Percentiles rank a stretch among this genome's conserved stretches.
phyloP scores from a whole-genome alignment of 2,797 vertebrate genomes.

The Protonibea diacanthus region DNA sequence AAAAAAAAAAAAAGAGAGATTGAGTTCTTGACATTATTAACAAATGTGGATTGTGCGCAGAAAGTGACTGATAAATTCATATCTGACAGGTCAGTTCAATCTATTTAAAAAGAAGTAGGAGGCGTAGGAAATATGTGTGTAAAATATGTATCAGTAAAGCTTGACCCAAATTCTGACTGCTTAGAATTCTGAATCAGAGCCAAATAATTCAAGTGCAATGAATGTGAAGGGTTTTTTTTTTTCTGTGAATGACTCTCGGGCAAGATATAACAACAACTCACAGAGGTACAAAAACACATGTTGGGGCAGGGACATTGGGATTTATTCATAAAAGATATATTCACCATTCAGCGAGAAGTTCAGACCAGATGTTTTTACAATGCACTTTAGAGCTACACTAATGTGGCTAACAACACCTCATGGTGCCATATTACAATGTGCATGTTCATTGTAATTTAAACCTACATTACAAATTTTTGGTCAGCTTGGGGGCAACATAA shows the following conservation, averaged over 20 bases:
- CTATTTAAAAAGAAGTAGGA: constrained; percentile 29
- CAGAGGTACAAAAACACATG: constrained; percentile 23
- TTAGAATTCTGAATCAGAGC: constrained; percentile 40
- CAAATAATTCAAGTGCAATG: constrained; percentile 51
- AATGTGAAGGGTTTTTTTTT: constrained; percentile 23
- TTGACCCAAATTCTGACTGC: constrained; percentile 45
- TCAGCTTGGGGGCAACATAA: background rate
- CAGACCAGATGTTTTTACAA: constrained; percentile 23
- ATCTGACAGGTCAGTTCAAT: constrained; percentile 45
- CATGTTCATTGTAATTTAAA: background rate
- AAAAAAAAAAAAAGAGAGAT: constrained; percentile 41
- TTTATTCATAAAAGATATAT: constrained; percentile 38
- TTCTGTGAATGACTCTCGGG: constrained; percentile 34
- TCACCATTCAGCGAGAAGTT: constrained; percentile 31
- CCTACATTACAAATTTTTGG: background rate
- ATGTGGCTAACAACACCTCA: constrained; percentile 13
- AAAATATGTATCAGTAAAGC: constrained; percentile 29
- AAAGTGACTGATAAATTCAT: constrained; percentile 41
- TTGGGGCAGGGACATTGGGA: constrained; percentile 9
- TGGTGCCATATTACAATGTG: background rate
- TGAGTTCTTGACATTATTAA: constrained; percentile 58
- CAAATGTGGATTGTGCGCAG: constrained; percentile 42
- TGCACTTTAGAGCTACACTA: background rate
- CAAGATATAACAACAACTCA: constrained; percentile 42
- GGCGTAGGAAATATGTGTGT: constrained; percentile 24